phyloP scores from a whole-genome alignment of 2,888 invertebrate species.

The Tryphoninae sp. region DNA sequence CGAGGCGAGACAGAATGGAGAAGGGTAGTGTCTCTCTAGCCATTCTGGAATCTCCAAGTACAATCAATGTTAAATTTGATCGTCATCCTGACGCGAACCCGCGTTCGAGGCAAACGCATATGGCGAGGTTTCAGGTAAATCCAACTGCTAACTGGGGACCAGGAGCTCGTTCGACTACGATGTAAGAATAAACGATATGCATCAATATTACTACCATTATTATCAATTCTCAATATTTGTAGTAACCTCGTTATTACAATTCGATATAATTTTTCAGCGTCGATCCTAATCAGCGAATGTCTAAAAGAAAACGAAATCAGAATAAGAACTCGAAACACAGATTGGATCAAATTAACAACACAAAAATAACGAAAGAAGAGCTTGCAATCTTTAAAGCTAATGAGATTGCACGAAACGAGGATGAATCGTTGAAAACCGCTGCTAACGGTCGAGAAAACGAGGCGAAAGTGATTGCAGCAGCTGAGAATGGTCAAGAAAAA shows the following conservation, averaged over 20 bases:
- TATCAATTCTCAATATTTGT: not conserved
- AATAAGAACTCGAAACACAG: slow-evolving; percentile 83
- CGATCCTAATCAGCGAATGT: slow-evolving; percentile 80
- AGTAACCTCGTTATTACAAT: not conserved
- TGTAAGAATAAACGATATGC: slow-evolving; percentile 83
- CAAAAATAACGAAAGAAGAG: slow-evolving; percentile 11
- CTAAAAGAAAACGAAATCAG: slow-evolving; percentile 86
- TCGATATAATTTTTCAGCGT: slow-evolving; percentile 46
- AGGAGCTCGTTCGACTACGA: slow-evolving; percentile 89
- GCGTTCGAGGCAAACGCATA: slow-evolving; percentile 86
- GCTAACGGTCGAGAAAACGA: slow-evolving; percentile 3
- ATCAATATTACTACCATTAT: too few relatives aligned
- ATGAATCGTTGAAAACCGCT: not conserved
- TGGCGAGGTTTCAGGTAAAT: slow-evolving; percentile 93
- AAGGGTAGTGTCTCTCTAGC: slow-evolving; percentile 82
- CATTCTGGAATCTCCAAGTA: slow-evolving; percentile 84
- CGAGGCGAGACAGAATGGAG: slow-evolving; percentile 84
- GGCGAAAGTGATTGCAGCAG: not conserved
- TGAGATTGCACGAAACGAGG: not conserved
- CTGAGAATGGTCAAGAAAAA: not conserved
- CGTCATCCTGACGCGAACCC: slow-evolving; percentile 91
- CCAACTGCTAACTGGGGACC: slow-evolving; percentile 96
- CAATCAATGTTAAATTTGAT: slow-evolving; percentile 82
- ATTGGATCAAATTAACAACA: slow-evolving; percentile 66
- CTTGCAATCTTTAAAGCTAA: not conserved